These are phyloP conservation scores for Erinaceus europaeus DNA, from an alignment of 2,113 vertebrate genomes.

Conservation along the genomic window DNA sequence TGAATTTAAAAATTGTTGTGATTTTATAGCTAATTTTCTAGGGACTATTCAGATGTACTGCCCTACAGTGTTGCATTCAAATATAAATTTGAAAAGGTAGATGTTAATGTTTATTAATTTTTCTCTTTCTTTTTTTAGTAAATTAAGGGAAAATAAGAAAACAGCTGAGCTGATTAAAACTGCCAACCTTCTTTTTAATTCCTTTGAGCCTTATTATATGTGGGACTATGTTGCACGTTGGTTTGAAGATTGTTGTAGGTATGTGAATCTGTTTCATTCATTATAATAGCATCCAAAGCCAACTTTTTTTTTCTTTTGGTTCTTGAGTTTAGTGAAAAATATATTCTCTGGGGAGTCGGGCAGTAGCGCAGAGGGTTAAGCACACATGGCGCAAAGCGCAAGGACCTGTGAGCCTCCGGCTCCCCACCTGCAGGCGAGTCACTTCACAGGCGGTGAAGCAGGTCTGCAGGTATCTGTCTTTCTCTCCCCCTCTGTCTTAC, in stretches of 20 bases:
- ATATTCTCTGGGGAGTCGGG: too few relatives aligned
- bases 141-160: conserved; percentile 98
- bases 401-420: too few relatives aligned
- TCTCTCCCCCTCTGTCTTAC: too few relatives aligned
- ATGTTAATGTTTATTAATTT: conserved; percentile 27
- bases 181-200: conserved; percentile 98
- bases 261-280: conserved; percentile 62
- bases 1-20: neutral
- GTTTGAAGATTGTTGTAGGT: conserved; percentile 99
- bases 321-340: too few relatives aligned
- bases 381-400: too few relatives aligned
- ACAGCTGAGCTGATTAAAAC: conserved; percentile 98
- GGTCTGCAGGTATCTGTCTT: too few relatives aligned
- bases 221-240: conserved; percentile 98
- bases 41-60: neutral
- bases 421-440: too few relatives aligned
- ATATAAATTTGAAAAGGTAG: conserved; percentile 20
- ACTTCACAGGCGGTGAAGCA: too few relatives aligned
- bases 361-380: too few relatives aligned
- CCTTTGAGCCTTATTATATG: conserved; percentile 99
- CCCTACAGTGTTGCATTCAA: neutral
- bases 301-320: too few relatives aligned
- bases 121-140: conserved; percentile 82
- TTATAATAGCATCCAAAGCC: conserved; percentile 27
- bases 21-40: conserved; percentile 6